Evolutionary conservation across 2,797 vertebrate species (phyloP), one percentile per base, ranked within the genome.

Genomic region (Ptychadena robeensis): DNA sequence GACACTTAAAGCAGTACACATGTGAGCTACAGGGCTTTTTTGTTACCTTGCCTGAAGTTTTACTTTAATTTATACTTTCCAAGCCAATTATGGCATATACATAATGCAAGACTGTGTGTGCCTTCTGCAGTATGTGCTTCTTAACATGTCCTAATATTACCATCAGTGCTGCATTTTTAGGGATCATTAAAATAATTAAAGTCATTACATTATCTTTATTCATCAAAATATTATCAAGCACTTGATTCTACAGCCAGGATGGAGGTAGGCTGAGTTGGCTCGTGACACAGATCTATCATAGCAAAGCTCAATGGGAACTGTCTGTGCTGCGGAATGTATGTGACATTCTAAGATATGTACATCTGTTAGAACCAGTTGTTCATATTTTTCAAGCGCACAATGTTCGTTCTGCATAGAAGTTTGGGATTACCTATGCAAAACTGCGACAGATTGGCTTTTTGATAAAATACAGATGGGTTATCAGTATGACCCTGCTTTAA

Each of bases 401-500:
- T 64, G 34, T 30, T 25, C 66, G 64, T 77, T 74, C 64, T 1
- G 10, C 69, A 78, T 79, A 69, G 28, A 80, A 68, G 15, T 28
- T 85, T 76, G 70, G 80, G 15, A 25, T 28, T 87, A 82, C 44
- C 70, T 63, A 85, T 75, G 71, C 87, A 82, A 80, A 87, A 73
- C 53, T 72, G 86, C 82, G 82, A 82, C 69, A 88, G 86, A 85
- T 87, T 85, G 69, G 74, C 82, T 82, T 82, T 88, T 90, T 88
- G 84, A 87, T 88, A 85, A 89, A 88, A 86, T 73, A 86, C 88
- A 88, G 67, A 82, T 85, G 83, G 81, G 73, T 71, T 82, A 81
- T 66, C 86, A 86, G 69, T 87, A 74, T 86, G 86, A 88, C 82
- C 87, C 70, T 85, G 85, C 83, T 85, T 86, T 85, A 81, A 88